Evolutionary conservation across 2,888 invertebrate genomes (phyloP), one percentile per base, ranked within the genome.

Genomic region (Drosophila lutescens): DNA sequence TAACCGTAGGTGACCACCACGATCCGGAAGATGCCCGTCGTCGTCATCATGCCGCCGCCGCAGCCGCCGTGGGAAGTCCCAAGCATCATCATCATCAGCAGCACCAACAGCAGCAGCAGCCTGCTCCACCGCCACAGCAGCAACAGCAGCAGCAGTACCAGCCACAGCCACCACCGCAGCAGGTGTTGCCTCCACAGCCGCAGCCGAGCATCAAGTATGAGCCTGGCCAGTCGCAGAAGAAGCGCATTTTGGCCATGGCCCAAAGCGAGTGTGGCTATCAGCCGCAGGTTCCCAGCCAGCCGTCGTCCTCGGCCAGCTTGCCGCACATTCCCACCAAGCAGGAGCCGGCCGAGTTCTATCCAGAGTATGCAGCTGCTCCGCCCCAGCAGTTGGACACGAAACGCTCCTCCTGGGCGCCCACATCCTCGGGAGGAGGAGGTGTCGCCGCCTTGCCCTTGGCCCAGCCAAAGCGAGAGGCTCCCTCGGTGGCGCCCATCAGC

Each of bases 161-260:
- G 56, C 68, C 43, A 1, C 74, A 54, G 6, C 51, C 66, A 10
- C 76, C 53, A 13, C 79, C 63, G 12, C 74, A 61, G 15, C 80
- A 73, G 40, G 73, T 63, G 2, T 69, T 72, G n/a, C 76, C 80
- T 12, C 90, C 12, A 12, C 34, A 86, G 51, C 87, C 88, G 38
- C 90, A 86, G 59, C 79, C 92, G 7, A 90, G 80, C 76, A 90
- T 92, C 38, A 92, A 92, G 66, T 92, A 92, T 67, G 92, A 92
- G 72, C 91, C 92, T 2, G 95, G 95, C 10, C 96, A 96, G 91
- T 96, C 96, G 57, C 97, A 98, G 93, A 98, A 98, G 94, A 98
- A 98, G 91, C 94, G 97, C 32, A 93, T 98, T 58, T 92, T 98
- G 74, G 97, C 97, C 58, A 97, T 98, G 93, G 97, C 97, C 60